These are phyloP conservation scores for Phataginus tetradactyla DNA, from an alignment of 2,797 vertebrate species.

Conservation along the genomic window DNA sequence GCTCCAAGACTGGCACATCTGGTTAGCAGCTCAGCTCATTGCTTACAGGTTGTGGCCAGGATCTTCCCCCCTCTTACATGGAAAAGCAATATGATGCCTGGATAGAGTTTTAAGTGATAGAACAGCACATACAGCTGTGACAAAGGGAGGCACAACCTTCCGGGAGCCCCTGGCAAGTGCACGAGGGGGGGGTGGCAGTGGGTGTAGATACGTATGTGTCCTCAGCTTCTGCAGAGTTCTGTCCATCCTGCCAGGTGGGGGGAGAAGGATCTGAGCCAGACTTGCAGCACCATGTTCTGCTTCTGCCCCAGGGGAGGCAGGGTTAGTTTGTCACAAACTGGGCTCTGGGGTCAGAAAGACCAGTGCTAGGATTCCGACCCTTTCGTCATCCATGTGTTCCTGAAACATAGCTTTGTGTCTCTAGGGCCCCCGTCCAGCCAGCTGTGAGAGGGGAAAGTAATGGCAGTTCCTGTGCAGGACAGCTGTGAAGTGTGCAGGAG, in stretches of 20 bases:
- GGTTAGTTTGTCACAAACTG: not conserved
- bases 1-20: conserved; percentile 43
- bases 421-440: accelerated
- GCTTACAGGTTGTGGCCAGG: not conserved
- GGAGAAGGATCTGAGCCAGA: not conserved
- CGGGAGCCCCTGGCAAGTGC: not conserved
- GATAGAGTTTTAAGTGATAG: not conserved
- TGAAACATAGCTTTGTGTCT: not conserved
- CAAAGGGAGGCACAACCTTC: not conserved
- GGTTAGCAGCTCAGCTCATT: conserved; percentile 31
- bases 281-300: accelerated
- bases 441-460: accelerated
- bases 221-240: not conserved
- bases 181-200: not conserved
- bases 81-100: not conserved
- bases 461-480: accelerated
- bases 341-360: not conserved
- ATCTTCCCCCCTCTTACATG: no score
- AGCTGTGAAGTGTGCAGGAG: not conserved
- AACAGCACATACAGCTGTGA: not conserved
- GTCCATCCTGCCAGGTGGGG: not conserved
- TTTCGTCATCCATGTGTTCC: accelerated
- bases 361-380: not conserved
- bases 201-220: not conserved
- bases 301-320: accelerated